Base-by-base conservation (phyloP, 2,113 vertebrate species). In the Cyanoliseus patagonus region DNA sequence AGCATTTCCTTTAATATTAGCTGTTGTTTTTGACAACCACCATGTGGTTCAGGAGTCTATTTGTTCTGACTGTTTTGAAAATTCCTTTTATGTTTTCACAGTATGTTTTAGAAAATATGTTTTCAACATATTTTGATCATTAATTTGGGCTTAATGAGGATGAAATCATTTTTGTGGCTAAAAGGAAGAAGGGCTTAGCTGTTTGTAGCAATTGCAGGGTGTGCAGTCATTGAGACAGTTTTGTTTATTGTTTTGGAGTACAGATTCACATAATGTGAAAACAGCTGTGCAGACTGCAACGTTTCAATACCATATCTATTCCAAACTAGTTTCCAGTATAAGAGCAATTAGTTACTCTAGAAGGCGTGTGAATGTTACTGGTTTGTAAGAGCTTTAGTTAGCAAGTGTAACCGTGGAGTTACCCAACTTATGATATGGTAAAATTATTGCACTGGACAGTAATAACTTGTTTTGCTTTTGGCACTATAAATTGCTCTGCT, bases 381-480 rank as follows among this genome's bases (percentile, higher is more conserved):
- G 16, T 86, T 82, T 89, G 33, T 87, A 84, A 72, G 47, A 24
- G 12, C 68, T 20, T 63, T 70, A 78, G 66, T 63, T 89, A 77
- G 28, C 42, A 41, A 70, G 13, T 51, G 24, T 83, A 85, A 78
- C 51, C 51, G 7, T 83, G 73, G 66, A 84, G 61, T 92, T 94
- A 46, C 61, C 18, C 80, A 91, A 4, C 13, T 83, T 88, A 79
- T 35, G 87, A 37, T 28, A 49, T n/a, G 24, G 57, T 49, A 59
- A 73, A 46, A 41, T 77, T 88, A 88, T 78, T 81, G 31, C 63
- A 62, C 30, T 70, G 77, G 27, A 37, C 47, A 64, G 49, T 80
- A 91, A 80, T 68, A 67, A 53, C 18, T 94, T 93, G 85, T 77
- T 92, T 91, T 91, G 86, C 86, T 92, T 95, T 94, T 96, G 94